These are phyloP conservation scores for Polypedilum vanderplanki DNA, from an alignment of 1,140 invertebrate genomes.

Conservation along the genomic window DNA sequence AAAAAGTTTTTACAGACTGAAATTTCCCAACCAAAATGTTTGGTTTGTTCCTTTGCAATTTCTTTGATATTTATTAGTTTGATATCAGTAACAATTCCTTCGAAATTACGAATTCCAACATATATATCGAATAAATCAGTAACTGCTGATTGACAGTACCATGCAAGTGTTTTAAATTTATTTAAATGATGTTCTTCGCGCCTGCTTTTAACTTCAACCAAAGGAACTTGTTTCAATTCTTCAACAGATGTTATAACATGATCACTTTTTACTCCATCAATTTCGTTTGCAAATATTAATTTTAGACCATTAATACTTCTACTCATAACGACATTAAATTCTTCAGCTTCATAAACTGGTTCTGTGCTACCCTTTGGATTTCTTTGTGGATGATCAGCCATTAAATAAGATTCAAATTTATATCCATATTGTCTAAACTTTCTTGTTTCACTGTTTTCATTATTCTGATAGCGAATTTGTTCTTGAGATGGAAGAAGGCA, in stretches of 20 bases:
- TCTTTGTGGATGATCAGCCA: constrained; percentile 46
- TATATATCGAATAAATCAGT: constrained; percentile 54
- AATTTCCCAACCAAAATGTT: constrained; percentile 42
- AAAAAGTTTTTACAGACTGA: background rate
- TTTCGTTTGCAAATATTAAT: constrained; percentile 56
- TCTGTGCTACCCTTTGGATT: constrained; percentile 32
- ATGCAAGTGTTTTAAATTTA: constrained; percentile 46
- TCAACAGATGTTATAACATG: constrained; percentile 35
- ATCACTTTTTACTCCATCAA: constrained; percentile 51
- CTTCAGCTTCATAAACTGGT: constrained; percentile 56
- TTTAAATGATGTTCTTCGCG: constrained; percentile 43
- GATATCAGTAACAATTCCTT: constrained; percentile 51
- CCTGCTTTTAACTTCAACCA: constrained; percentile 57
- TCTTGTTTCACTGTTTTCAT: constrained; percentile 44
- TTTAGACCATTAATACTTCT: constrained; percentile 47
- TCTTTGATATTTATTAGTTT: constrained; percentile 43
- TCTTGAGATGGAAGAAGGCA: constrained; percentile 45
- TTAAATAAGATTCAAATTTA: constrained; percentile 77
- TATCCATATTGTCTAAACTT: constrained; percentile 58
- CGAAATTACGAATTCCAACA: constrained; percentile 56
- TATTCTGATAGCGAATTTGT: constrained; percentile 53
- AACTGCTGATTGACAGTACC: constrained; percentile 68
- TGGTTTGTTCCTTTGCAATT: constrained; percentile 42
- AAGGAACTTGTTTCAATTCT: constrained; percentile 44
- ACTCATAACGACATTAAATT: constrained; percentile 53